Evolutionary conservation across 2,888 invertebrate genomes (phyloP).

Genomic region (Dioctria linearis): DNA sequence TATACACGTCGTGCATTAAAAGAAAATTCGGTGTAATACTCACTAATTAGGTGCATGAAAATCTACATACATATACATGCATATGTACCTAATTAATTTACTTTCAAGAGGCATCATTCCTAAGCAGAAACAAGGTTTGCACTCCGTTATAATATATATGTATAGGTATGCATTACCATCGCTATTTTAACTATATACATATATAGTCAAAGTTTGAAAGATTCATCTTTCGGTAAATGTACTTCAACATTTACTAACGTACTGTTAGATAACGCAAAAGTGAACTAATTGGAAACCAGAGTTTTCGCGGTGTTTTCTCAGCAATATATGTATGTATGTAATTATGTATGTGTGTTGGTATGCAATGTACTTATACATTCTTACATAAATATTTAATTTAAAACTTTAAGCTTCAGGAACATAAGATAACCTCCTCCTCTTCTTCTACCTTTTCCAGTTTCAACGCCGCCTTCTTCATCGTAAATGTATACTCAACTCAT

Average conservation of each 20-base stretch:
- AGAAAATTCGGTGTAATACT: too few species aligned
- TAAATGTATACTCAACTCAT: background rate
- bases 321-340: background rate
- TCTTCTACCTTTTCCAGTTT: background rate
- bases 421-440: background rate
- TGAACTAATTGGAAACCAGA: background rate
- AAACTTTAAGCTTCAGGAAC: background rate
- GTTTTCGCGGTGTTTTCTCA: background rate
- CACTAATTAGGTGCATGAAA: too few species aligned
- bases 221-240: background rate
- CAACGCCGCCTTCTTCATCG: background rate
- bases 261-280: background rate
- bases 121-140: too few species aligned
- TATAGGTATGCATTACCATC: too few species aligned
- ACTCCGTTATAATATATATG: too few species aligned
- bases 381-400: background rate
- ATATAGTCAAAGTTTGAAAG: background rate
- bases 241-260: background rate
- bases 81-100: too few species aligned
- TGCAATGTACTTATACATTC: background rate
- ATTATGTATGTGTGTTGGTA: background rate
- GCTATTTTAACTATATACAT: background rate
- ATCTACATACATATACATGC: too few species aligned
- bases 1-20: too few species aligned
- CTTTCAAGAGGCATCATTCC: too few species aligned